Base-by-base conservation (phyloP, 2,797 vertebrate species). In the Antrozous pallidus region DNA sequence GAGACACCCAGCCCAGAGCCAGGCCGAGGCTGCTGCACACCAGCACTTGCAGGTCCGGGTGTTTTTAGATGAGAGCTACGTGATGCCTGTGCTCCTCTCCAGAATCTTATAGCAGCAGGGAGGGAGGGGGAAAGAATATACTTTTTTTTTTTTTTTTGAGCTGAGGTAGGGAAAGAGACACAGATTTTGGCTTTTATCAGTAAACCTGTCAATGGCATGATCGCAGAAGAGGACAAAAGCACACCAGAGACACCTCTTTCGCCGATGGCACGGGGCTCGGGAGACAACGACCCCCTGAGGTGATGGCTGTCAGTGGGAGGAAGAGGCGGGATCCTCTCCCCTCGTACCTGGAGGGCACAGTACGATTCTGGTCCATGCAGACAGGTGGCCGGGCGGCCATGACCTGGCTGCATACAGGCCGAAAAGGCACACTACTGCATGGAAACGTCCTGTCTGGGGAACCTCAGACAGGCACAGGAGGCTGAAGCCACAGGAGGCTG, bases 51-150 rank as follows among this genome's bases (percentile, higher is more conserved):
- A 71, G 83, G 95, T 36, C 36, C 0, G 0, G 51, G 91, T 90
- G 67, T 92, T 95, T 95, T 94, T n/a, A 54, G 38, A 81, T 9
- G 42, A 93, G 82, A 90, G 54, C 90, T 81, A 63, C 51, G 51
- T 83, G 45, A 40, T 36, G 54, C n/a, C n/a, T n/a, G n/a, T n/a
- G n/a, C 42, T 77, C 82, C 71, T 94, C n/a, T 31, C 75, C 36
- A 93, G 73, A 81, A 67, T 70, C 75, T 71, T 70, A n/a, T 80
- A 91, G 47, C 6, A 13, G 8, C 67, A 31, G 14, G 22, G 4
- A 9, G 28, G 38, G 7, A 13, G 2, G 36, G 8, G 8, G 10
- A 26, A 8, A 12, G 26, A n/a, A 12, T 51, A 38, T 58, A 24
- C 24, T 8, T 42, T 47, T n/a, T 61, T 81, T 58, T 24, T 70